These are phyloP conservation scores for Liodrosophila aerea DNA, from an alignment of 2,888 invertebrate genomes.

Conservation along the genomic window DNA sequence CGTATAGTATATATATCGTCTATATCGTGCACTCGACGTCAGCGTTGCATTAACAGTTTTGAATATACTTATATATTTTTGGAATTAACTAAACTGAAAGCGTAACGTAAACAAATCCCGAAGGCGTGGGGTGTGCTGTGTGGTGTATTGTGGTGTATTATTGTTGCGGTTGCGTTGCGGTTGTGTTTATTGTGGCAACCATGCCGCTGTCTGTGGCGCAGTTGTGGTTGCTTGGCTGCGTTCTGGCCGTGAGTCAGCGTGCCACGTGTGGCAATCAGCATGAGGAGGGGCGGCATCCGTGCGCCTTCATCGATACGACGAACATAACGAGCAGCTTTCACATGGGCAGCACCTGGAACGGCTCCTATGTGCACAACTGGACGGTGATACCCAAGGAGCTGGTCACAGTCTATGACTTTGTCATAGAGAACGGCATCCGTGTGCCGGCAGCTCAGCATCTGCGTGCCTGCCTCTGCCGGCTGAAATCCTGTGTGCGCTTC, in stretches of 20 bases:
- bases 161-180: not conserved
- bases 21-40: no score
- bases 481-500: slow-evolving; percentile 79
- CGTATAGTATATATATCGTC: no score
- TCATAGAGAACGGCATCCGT: slow-evolving; percentile 69
- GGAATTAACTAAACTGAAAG: no score
- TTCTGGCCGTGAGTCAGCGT: slow-evolving; percentile 25
- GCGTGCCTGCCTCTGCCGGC: slow-evolving; percentile 80
- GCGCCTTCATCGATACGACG: slow-evolving; percentile 78
- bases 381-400: slow-evolving; percentile 71
- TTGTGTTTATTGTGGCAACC: not conserved
- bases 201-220: slow-evolving; percentile 46
- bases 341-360: slow-evolving; percentile 37
- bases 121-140: no score
- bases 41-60: not conserved
- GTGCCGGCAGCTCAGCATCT: slow-evolving; percentile 65
- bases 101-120: not conserved
- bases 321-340: slow-evolving; percentile 76
- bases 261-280: slow-evolving; percentile 33
- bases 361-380: slow-evolving; percentile 74
- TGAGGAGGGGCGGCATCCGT: slow-evolving; percentile 71
- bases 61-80: no score
- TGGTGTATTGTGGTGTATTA: no score
- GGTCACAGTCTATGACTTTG: slow-evolving; percentile 75
- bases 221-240: slow-evolving; percentile 17